phyloP scores from a whole-genome alignment of 2,113 vertebrate genomes.

The Stomatorhinus ivindoensis region DNA sequence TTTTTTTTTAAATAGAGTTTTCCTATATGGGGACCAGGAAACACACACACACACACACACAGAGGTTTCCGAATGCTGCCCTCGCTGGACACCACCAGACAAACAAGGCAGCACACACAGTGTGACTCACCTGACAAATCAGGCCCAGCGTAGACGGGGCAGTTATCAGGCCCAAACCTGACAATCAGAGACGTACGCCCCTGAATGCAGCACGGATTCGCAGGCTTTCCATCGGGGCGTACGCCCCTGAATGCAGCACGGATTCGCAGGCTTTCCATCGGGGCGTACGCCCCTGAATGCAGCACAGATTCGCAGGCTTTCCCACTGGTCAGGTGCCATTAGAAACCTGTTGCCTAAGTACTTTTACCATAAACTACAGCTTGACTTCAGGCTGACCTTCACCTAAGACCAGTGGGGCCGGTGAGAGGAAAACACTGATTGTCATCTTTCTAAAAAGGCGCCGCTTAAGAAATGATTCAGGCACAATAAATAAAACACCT shows the following conservation, averaged over 20 bases:
- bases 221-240: too few species aligned
- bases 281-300: too few species aligned
- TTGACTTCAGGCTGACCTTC: background rate
- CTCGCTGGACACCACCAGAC: background rate
- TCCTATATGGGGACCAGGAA: background rate
- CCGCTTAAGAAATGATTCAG: background rate
- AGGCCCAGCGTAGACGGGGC: background rate
- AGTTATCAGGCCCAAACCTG: background rate
- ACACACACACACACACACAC: background rate
- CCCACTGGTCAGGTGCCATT: background rate
- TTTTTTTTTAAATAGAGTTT: background rate
- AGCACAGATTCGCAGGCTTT: too few species aligned
- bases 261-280: too few species aligned
- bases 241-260: too few species aligned
- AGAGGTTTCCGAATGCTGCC: background rate
- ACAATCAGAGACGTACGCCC: background rate
- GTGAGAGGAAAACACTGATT: background rate
- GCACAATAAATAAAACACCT: slow-evolving; percentile 10
- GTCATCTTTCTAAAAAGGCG: background rate
- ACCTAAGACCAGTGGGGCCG: background rate
- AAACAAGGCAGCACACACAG: background rate
- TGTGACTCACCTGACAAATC: background rate
- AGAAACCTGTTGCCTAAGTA: background rate
- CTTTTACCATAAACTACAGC: background rate
- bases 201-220: too few species aligned